Conservation (phyloP, 1,140 invertebrate species). For the Ceratosolen fusciceps region DNA sequence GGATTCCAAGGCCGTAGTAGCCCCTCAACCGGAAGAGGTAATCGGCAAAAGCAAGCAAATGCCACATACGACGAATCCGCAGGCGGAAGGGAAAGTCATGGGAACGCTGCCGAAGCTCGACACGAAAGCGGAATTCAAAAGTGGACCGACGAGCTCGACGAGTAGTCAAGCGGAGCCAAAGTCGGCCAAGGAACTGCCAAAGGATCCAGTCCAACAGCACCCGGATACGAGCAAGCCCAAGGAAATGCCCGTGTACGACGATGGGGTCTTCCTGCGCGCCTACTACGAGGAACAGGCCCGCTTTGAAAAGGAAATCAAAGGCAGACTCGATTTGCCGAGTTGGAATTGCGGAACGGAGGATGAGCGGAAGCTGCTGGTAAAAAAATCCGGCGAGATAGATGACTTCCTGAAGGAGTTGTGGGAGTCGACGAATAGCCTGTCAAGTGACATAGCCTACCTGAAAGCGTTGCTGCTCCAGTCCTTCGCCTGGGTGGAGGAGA, state of each 20-base stretch:
- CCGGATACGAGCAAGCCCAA: constrained; percentile 9
- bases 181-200: neutral
- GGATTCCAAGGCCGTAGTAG: neutral
- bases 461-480: constrained; percentile 68
- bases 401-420: constrained; percentile 70
- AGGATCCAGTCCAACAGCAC: constrained; percentile 2
- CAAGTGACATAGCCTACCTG: constrained; percentile 65
- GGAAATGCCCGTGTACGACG: constrained; percentile 51
- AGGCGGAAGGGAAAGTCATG: neutral
- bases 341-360: constrained; percentile 68
- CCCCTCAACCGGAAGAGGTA: neutral
- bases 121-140: constrained; percentile 18
- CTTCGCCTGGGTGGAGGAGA: constrained; percentile 70
- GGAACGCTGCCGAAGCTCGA: neutral
- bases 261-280: constrained; percentile 58
- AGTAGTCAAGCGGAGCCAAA: constrained; percentile 23
- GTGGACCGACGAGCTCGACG: neutral
- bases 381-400: constrained; percentile 64
- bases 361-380: constrained; percentile 68
- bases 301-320: constrained; percentile 72
- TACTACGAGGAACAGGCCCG: constrained; percentile 65
- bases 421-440: constrained; percentile 66
- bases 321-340: constrained; percentile 54
- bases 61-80: neutral
- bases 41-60: constrained; percentile 51